Base-by-base conservation (phyloP, 2,113 vertebrate genomes). In the Micromys minutus region DNA sequence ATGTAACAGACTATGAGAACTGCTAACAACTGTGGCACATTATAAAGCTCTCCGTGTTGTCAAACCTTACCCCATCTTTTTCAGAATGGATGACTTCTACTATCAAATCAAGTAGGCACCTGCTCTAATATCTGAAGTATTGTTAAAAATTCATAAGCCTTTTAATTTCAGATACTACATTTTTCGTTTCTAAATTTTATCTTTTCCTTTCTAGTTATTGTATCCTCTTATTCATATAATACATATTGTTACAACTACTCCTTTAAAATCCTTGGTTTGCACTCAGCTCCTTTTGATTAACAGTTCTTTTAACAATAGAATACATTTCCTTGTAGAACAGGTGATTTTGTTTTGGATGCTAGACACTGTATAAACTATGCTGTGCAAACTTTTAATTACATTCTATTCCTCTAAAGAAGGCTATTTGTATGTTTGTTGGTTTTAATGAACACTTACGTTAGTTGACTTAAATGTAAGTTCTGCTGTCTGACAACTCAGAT, bases 101-200 rank as follows among this genome's bases (percentile, higher is more conserved):
- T 8, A 42, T 19, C 17, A 5, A 10, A 45, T 39, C 61, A 45
- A 3, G 22, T 3, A 52, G 3, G 42, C 21, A 47, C 39, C 22
- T 7, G 39, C 67, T 81, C 47, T 75, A n/a, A 34, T 55, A 50
- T 75, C 80, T 71, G 7, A 0, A 16, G 10, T 42, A 19, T 1
- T 36, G 39, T n/a, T 59, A 74, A 34, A 34, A 13, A 50, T 22
- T 67, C 9, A 3, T 31, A 52, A 75, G 52, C n/a, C 26, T 45
- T 90, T 77, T 74, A 42, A 74, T 50, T 79, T 57, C 61, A 94
- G 36, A 47, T 81, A 88, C 26, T 22, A 0, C 42, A 80, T 36
- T 83, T 5, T 96, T 92, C 74, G 83, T 39, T 77, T 67, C 67
- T 94, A 91, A 19, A 86, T 39, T 15, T 91, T 80, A 13, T 42